phyloP scores from a whole-genome alignment of 2,113 vertebrate species.

The Bambusicola thoracicus region DNA sequence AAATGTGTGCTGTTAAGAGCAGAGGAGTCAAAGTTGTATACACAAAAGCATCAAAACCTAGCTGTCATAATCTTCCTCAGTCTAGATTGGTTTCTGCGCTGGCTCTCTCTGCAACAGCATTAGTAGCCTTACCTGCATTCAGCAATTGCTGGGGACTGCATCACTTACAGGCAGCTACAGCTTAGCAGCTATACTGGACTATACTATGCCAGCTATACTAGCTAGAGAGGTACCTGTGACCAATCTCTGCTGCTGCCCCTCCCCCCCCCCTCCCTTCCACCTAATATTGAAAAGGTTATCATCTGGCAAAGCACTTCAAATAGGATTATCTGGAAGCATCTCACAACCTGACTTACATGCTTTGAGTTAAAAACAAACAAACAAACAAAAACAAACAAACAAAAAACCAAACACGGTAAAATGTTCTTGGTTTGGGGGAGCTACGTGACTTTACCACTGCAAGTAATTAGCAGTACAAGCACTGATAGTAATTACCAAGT shows the following conservation, averaged over 20 bases:
- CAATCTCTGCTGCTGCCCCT: background rate
- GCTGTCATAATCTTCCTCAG: background rate
- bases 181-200: background rate
- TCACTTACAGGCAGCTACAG: background rate
- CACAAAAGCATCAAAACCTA: background rate
- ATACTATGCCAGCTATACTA: no score
- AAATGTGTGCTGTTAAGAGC: background rate
- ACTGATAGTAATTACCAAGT: background rate
- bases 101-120: background rate
- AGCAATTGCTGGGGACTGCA: background rate
- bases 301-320: background rate
- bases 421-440: background rate
- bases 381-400: no score
- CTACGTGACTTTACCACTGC: background rate
- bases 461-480: background rate
- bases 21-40: background rate
- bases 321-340: background rate
- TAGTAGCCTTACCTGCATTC: background rate
- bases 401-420: background rate
- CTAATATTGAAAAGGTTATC: background rate
- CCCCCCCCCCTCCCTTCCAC: fast-evolving
- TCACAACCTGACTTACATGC: background rate
- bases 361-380: background rate
- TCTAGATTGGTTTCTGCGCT: background rate
- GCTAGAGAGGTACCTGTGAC: background rate